A percentile compares a stretch with the other conserved stretches of the same genome.
phyloP scores from a whole-genome alignment of 2,888 invertebrate genomes.

The Cheilosia impressa region DNA sequence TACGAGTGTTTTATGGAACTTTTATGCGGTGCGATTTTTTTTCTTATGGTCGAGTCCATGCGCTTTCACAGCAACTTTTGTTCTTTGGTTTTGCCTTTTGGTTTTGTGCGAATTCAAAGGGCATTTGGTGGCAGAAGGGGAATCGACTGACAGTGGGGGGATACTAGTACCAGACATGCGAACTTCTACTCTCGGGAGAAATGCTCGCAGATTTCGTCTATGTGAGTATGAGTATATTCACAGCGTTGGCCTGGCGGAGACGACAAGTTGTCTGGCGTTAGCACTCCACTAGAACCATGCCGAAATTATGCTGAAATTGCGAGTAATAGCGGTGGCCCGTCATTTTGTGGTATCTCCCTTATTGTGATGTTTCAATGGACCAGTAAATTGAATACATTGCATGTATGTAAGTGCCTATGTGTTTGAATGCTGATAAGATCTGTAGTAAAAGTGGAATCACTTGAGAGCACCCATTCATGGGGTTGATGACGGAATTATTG shows the following conservation, averaged over 20 bases:
- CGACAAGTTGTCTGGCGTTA: slow-evolving; percentile 33
- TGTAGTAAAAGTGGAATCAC: background rate
- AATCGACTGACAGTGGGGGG: slow-evolving; percentile 2
- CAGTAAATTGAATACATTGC: slow-evolving; percentile 18
- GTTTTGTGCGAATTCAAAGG: slow-evolving; percentile 20
- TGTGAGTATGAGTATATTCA: background rate
- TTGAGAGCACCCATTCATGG: background rate
- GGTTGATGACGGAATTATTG: slow-evolving; percentile 4
- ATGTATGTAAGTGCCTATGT: background rate
- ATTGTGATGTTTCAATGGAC: slow-evolving; percentile 23
- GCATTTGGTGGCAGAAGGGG: slow-evolving; percentile 9
- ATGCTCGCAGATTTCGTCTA: slow-evolving; percentile 26
- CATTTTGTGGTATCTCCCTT: slow-evolving; percentile 43
- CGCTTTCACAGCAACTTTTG: slow-evolving; percentile 59
- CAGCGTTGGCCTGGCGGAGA: background rate
- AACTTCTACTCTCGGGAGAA: slow-evolving; percentile 50
- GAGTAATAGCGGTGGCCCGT: slow-evolving; percentile 34
- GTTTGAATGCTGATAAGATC: background rate
- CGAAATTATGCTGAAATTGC: slow-evolving; percentile 42
- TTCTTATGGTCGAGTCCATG: slow-evolving; percentile 43
- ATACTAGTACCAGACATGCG: slow-evolving; percentile 54
- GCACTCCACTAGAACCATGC: slow-evolving; percentile 27
- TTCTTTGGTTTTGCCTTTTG: slow-evolving; percentile 60
- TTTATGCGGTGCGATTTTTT: slow-evolving; percentile 51
- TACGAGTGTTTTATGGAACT: slow-evolving; percentile 52